phyloP scores from a whole-genome alignment of 1,140 invertebrate genomes.

The Eupristina koningsbergeri region DNA sequence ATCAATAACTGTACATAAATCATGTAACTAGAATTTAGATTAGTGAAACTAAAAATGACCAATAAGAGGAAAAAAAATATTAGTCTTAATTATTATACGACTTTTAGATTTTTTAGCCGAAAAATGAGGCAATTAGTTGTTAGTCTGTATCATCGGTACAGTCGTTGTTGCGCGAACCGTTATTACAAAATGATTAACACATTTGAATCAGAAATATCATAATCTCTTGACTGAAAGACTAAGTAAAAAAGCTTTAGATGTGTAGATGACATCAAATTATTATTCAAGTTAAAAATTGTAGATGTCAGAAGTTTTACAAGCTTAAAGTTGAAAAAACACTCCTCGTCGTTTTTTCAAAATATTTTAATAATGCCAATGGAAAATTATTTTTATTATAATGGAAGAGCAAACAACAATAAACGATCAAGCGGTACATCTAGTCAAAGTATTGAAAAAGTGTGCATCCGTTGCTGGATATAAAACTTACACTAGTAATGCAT shows the following conservation, averaged over 20 bases:
- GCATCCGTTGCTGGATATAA: conserved; percentile 37
- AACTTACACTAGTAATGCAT: conserved; percentile 46
- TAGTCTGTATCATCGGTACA: conserved; percentile 48
- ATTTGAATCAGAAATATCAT: conserved; percentile 38
- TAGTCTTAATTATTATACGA: conserved; percentile 41
- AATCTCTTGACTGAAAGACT: conserved; percentile 48
- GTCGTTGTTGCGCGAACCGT: conserved; percentile 40
- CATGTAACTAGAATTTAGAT: conserved; percentile 38
- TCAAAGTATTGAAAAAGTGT: conserved; percentile 49
- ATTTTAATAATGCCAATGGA: conserved; percentile 41
- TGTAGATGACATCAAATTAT: conserved; percentile 46
- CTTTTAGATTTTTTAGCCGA: conserved; percentile 49
- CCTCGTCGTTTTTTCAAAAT: conserved; percentile 27
- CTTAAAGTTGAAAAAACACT: conserved; percentile 19
- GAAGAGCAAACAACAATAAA: conserved; percentile 41
- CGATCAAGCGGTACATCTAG: conserved; percentile 53
- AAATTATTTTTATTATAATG: conserved; percentile 46
- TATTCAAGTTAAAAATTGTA: conserved; percentile 45
- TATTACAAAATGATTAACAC: conserved; percentile 37
- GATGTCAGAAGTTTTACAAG: conserved; percentile 41
- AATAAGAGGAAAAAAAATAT: conserved; percentile 28
- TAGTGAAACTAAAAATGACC: conserved; percentile 39
- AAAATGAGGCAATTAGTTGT: conserved; percentile 48
- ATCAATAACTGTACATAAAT: conserved; percentile 45
- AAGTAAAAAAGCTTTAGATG: conserved; percentile 45